Conservation (phyloP, 1,140 invertebrate genomes). For the Diuraphis noxia region DNA sequence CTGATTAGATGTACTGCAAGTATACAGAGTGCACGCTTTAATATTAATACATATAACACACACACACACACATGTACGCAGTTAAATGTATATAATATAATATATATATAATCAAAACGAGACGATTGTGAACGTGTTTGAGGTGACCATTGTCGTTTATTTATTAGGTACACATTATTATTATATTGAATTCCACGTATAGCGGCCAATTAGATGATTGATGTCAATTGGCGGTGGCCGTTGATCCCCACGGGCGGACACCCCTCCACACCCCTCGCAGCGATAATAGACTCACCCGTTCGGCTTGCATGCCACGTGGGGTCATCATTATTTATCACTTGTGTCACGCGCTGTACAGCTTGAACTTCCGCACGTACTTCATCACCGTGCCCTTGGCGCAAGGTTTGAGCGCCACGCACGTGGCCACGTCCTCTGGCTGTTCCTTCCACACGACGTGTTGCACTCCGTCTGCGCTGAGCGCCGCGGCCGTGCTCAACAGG, state of each 20-base stretch:
- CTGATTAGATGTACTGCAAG: neutral
- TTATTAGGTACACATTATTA: neutral
- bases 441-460: slow-evolving; percentile 95
- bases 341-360: slow-evolving; percentile 71
- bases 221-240: slow-evolving; percentile 46
- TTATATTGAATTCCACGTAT: slow-evolving; percentile 42
- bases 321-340: neutral
- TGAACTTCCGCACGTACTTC: slow-evolving; percentile 85
- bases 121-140: slow-evolving; percentile 10
- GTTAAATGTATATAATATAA: neutral
- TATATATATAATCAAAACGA: neutral
- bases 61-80: too few species aligned
- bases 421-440: slow-evolving; percentile 94
- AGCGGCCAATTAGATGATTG: slow-evolving; percentile 41
- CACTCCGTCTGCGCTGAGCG: slow-evolving; percentile 73
- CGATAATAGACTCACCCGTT: neutral
- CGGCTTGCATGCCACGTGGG: neutral
- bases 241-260: slow-evolving; percentile 26
- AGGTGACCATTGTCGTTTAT: slow-evolving; percentile 31
- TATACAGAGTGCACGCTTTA: neutral
- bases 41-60: too few species aligned
- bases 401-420: slow-evolving; percentile 91
- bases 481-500: slow-evolving; percentile 70
- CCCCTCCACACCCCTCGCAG: neutral
- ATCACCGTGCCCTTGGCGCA: slow-evolving; percentile 84